Conservation (phyloP, 1,140 invertebrate species). For the Thaumetopoea pityocampa region DNA sequence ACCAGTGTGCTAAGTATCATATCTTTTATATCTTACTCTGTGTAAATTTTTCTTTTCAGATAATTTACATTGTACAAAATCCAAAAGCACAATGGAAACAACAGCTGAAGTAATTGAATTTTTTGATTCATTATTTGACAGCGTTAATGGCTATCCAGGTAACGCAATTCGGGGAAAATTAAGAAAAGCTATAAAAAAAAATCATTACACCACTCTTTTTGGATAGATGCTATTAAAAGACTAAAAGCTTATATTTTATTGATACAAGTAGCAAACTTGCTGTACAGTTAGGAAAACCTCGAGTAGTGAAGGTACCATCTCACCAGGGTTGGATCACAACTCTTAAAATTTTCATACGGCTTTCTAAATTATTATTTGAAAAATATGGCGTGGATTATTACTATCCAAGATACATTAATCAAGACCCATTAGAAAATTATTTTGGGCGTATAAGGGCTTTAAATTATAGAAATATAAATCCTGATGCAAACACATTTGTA, state of each 20-base stretch:
- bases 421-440: no score
- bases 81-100: constrained; percentile 8
- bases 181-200: constrained; percentile 12
- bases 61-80: background rate
- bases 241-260: constrained; percentile 9
- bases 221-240: constrained; percentile 15
- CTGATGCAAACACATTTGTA: constrained; percentile 13
- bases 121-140: constrained; percentile 19
- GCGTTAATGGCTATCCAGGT: constrained; percentile 17
- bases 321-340: constrained; percentile 17
- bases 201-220: constrained; percentile 14
- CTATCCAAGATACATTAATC: constrained; percentile 12
- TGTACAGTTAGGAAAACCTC: constrained; percentile 1
- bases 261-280: constrained; percentile 11
- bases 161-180: constrained; percentile 12
- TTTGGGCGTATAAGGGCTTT: constrained; percentile 14
- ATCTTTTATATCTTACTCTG: background rate
- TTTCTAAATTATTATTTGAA: constrained; percentile 19
- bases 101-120: constrained; percentile 19
- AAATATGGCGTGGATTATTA: constrained; percentile 17
- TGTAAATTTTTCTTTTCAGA: background rate
- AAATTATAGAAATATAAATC: constrained; percentile 18
- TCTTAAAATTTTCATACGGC: constrained; percentile 14
- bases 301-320: constrained; percentile 7
- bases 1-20: constrained; percentile 8